Conservation (phyloP, 2,888 invertebrate species). For the Ennomos fuscantarius region DNA sequence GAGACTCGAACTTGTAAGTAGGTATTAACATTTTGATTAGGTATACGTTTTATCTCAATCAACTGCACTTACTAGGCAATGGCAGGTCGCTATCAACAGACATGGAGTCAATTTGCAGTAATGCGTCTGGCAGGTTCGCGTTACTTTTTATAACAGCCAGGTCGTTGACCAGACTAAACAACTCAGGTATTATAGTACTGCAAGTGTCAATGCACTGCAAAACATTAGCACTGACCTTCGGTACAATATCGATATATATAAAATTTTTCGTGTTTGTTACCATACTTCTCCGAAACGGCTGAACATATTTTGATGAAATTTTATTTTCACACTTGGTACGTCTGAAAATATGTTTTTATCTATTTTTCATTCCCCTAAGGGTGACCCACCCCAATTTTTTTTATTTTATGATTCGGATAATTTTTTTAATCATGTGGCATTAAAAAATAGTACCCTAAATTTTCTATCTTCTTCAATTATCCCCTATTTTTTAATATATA, state of each 20-base stretch:
- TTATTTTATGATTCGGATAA: not conserved
- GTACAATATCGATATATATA: no score
- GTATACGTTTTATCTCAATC: slow-evolving; percentile 32
- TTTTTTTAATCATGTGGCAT: no score
- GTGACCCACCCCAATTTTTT: no score
- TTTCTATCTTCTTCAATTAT: no score
- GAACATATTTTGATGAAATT: no score
- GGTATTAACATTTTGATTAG: slow-evolving; percentile 46
- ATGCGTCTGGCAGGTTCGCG: slow-evolving; percentile 68
- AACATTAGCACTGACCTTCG: slow-evolving; percentile 50
- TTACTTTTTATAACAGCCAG: slow-evolving; percentile 74
- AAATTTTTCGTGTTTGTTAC: no score
- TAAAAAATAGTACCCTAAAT: no score
- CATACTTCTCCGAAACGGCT: no score
- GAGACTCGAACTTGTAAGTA: not conserved
- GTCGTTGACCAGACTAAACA: slow-evolving; percentile 75
- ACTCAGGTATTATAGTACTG: slow-evolving; percentile 45
- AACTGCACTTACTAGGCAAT: slow-evolving; percentile 39
- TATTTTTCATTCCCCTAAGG: no score
- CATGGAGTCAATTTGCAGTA: slow-evolving; percentile 80
- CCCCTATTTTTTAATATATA: no score
- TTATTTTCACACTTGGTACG: no score
- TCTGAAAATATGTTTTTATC: no score
- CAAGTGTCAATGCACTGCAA: slow-evolving; percentile 65
- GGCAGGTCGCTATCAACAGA: slow-evolving; percentile 55